Conservation (phyloP, 30 jellyfish, hydroid and myxozoan genomes). For the Cassiopea xamachana region DNA sequence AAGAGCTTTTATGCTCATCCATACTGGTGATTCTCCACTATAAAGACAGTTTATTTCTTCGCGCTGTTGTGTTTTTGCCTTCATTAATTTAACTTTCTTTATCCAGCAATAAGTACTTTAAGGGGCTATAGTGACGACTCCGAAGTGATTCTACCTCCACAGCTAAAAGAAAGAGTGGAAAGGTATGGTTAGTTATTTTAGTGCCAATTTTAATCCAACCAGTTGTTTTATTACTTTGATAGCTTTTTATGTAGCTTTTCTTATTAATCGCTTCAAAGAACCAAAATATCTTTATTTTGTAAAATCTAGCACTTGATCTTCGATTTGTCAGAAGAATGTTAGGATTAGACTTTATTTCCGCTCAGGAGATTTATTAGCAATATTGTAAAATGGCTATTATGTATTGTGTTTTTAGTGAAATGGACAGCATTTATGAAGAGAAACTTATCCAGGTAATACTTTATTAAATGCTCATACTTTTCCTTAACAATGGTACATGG, state of each 20-base stretch:
- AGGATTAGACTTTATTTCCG: neutral
- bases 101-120: slow-evolving; percentile 65
- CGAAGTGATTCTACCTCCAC: slow-evolving; percentile 57
- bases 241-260: too few relatives aligned
- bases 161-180: slow-evolving; percentile 58
- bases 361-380: neutral
- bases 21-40: too few relatives aligned
- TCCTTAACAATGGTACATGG: neutral
- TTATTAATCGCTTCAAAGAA: too few relatives aligned
- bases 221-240: neutral
- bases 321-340: too few relatives aligned
- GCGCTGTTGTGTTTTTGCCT: neutral
- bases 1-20: too few relatives aligned
- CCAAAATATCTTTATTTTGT: too few relatives aligned
- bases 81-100: neutral
- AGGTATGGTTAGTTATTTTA: slow-evolving; percentile 24
- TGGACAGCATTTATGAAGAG: slow-evolving; percentile 89
- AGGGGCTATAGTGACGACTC: slow-evolving; percentile 62
- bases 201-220: neutral
- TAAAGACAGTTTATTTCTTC: neutral
- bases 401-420: slow-evolving; percentile 44
- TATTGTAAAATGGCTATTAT: neutral
- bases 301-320: too few relatives aligned
- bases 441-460: slow-evolving; percentile 79
- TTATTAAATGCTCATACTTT: neutral